Evolutionary conservation across 2,113 vertebrate species (phyloP).

Genomic region (Oceanites oceanicus): DNA sequence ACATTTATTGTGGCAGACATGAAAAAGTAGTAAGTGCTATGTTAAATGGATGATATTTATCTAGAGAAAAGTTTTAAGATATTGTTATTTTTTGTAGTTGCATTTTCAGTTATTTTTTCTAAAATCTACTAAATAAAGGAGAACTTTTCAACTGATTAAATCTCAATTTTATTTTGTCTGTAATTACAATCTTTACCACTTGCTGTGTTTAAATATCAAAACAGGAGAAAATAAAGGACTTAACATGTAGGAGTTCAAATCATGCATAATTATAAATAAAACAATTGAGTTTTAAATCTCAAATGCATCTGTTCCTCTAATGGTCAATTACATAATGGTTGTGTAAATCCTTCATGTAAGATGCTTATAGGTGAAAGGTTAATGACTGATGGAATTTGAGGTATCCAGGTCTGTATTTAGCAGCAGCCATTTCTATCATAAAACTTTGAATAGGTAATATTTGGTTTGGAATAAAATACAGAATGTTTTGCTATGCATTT

Average conservation of each 20-base stretch:
- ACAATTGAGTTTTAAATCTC: slow-evolving; percentile 47
- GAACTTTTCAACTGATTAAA: neutral
- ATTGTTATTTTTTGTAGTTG: neutral
- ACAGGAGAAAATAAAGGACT: neutral
- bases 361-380: slow-evolving; percentile 72
- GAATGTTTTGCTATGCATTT: neutral
- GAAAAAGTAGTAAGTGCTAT: neutral
- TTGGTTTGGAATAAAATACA: neutral
- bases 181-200: neutral
- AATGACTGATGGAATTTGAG: slow-evolving; percentile 49
- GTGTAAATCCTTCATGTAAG: slow-evolving; percentile 61
- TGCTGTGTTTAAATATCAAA: neutral
- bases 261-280: slow-evolving; percentile 25
- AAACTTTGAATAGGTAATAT: neutral
- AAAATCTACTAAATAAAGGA: neutral
- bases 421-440: neutral
- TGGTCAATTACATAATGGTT: slow-evolving; percentile 67
- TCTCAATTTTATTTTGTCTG: neutral
- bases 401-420: slow-evolving; percentile 38
- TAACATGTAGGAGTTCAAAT: neutral
- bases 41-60: neutral
- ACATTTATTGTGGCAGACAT: neutral
- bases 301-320: slow-evolving; percentile 52
- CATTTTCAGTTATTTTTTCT: neutral
- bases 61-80: neutral